A percentile compares a stretch with the other conserved stretches of the same genome.
phyloP scores from a whole-genome alignment of 2,113 vertebrate species.

The Hydrochoerus hydrochaeris region DNA sequence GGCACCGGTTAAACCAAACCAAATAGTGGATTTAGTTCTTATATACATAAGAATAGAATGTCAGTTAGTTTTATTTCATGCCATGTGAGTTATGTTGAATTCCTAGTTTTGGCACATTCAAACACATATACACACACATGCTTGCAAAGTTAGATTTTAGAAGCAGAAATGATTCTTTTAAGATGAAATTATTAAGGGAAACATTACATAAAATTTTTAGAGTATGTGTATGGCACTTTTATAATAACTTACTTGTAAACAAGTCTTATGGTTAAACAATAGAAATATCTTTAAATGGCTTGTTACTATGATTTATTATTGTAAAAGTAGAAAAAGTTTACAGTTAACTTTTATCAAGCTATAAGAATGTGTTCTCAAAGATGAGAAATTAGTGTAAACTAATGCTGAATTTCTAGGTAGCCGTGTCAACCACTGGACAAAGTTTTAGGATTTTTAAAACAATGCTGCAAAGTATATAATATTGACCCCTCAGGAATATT shows the following conservation, averaged over 20 bases:
- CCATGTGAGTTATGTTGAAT: neutral
- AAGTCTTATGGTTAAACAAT: neutral
- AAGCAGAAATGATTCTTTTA: neutral
- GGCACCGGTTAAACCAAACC: neutral
- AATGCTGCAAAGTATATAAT: neutral
- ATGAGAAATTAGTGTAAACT: neutral
- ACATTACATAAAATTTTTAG: neutral
- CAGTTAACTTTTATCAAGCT: neutral
- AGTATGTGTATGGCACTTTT: neutral
- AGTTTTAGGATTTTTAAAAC: constrained; percentile 7
- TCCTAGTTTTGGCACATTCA: neutral
- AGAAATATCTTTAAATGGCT: neutral
- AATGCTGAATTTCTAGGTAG: neutral
- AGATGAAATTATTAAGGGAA: neutral
- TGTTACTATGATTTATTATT: neutral
- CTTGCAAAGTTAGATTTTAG: neutral
- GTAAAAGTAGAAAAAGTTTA: neutral
- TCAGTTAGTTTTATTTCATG: neutral
- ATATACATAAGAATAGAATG: neutral
- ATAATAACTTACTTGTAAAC: neutral
- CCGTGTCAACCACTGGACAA: neutral
- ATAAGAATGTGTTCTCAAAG: neutral
- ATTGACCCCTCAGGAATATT: neutral
- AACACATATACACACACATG: neutral
- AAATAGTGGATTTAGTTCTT: constrained; percentile 26